Evolutionary conservation across 2,113 vertebrate genomes (phyloP), one percentile per base, ranked within the genome.

Genomic region (Microtus montanus): DNA sequence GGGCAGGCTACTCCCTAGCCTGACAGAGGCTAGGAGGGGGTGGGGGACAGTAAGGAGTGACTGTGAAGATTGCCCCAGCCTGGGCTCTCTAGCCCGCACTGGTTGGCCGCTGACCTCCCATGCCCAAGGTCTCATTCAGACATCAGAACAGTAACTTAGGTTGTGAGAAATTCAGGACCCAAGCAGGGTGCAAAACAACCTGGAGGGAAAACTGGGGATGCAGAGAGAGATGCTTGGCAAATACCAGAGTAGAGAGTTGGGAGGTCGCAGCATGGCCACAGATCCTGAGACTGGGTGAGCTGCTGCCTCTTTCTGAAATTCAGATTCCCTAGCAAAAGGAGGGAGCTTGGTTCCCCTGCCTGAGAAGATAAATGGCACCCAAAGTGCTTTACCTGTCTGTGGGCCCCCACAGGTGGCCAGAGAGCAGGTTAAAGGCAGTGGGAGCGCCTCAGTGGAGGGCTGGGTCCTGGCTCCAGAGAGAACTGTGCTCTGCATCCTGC

Each of bases 1-100:
- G 66, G 83, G n/a, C 58, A 78, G 68, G 92, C 97, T 89, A 88
- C 92, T 94, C 96, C 95, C 14, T 0, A 74, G 77, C 47, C 87
- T 74, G 41, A 38, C 58, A 85, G 80, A 95, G 63, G 82, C 87
- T 33, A 44, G 66, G 41, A 75, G 49, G 58, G 77, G 66, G 91
- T 19, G 38, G 41, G 52, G 71, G 83, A 49, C 61, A 71, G 73
- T 38, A 3, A 58, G 35, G 30, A 20, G 49, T 47, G 6, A 2
- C 35, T 11, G 15, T 24, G 64, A 33, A 26, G 63, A 26, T 58
- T 82, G 33, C 15, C 30, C 61, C 79, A 41, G 13, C 49, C 30
- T 44, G 49, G 63, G 26, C 8, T 61, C 20, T 90, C 71, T 44
- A 78, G 71, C 41, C 14, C 2, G 52, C 41, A 90, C 19, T 8